Base-by-base conservation (phyloP, 2,797 vertebrate species). In the Selene dorsalis region DNA sequence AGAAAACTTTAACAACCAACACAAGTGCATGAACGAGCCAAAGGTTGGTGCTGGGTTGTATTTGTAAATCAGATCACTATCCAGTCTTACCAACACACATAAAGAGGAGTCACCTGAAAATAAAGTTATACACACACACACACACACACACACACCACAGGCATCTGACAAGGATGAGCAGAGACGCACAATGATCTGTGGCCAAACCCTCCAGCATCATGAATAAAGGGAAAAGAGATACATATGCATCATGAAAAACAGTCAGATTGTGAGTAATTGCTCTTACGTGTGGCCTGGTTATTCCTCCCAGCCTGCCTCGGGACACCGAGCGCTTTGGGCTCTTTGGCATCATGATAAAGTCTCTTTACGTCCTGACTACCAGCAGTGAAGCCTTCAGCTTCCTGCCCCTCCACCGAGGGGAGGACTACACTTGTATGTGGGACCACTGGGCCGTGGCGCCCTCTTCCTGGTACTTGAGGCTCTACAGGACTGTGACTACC, bases 261-360 rank as follows among this genome's bases (percentile, higher is more conserved):
- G 50, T 74, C 13, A 79, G 32, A 82, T 52, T 69, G 53, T 83
- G 58, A 71, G 71, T 56, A 69, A 11, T 87, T 77, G 80, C 75
- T 87, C 87, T 88, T 91, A 91, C 89, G 88, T 87, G 89, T 63
- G 79, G 70, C 69, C 72, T 88, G 83, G 71, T 43, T 50, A 59
- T 61, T 87, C 83, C 69, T 86, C 84, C 77, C 86, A 82, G 84
- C 48, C 55, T 84, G 85, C 59, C 74, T 72, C 68, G 84, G 79
- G 66, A 85, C 4, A 69, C 22, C 43, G 65, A 86, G 69, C 45
- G 80, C 50, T 84, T 88, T 84, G 41, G 82, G 74, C 50, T 84
- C 79, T 83, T 22, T 75, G 60, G 52, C 67, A 45, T 75, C 67
- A 26, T 55, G 69, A 56, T 73, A 56, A 84, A 79, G 68, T 18